Percentiles rank a stretch among this genome's conserved stretches.
These are phyloP conservation scores for Drosophila miranda DNA, from an alignment of 1,140 invertebrate genomes.

Conservation along the genomic window DNA sequence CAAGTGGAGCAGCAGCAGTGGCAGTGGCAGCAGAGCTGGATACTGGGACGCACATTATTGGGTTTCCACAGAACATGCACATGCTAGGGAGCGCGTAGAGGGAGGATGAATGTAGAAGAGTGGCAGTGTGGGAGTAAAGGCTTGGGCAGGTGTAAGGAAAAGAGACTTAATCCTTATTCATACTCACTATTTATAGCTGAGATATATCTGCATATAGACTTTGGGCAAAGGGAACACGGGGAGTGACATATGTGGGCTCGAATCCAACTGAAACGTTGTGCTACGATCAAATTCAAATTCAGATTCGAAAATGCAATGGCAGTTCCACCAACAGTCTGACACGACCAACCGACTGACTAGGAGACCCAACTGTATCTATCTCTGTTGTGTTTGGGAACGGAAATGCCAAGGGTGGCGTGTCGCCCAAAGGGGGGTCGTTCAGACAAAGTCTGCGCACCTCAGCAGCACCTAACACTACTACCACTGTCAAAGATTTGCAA, in stretches of 20 bases:
- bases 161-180: slow-evolving; percentile 8
- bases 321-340: slow-evolving; percentile 20
- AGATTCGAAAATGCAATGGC: slow-evolving; percentile 73
- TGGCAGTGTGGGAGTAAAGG: neutral
- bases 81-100: no score
- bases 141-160: neutral
- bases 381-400: slow-evolving; percentile 71
- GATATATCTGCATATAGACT: slow-evolving; percentile 1
- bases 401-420: slow-evolving; percentile 61
- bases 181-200: slow-evolving; percentile 8
- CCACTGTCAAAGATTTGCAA: slow-evolving; percentile 75
- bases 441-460: neutral
- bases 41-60: slow-evolving; percentile 74
- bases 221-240: slow-evolving; percentile 5
- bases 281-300: slow-evolving; percentile 42
- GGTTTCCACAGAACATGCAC: slow-evolving; percentile 25
- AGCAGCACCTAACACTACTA: slow-evolving; percentile 47
- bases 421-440: slow-evolving; percentile 19
- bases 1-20: slow-evolving; percentile 69
- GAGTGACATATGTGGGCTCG: slow-evolving; percentile 14
- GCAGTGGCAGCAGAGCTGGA: slow-evolving; percentile 52
- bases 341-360: slow-evolving; percentile 20
- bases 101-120: neutral
- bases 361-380: slow-evolving; percentile 44
- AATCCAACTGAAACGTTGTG: slow-evolving; percentile 24